Conservation (phyloP, 2,113 vertebrate species). For the Gobius niger region DNA sequence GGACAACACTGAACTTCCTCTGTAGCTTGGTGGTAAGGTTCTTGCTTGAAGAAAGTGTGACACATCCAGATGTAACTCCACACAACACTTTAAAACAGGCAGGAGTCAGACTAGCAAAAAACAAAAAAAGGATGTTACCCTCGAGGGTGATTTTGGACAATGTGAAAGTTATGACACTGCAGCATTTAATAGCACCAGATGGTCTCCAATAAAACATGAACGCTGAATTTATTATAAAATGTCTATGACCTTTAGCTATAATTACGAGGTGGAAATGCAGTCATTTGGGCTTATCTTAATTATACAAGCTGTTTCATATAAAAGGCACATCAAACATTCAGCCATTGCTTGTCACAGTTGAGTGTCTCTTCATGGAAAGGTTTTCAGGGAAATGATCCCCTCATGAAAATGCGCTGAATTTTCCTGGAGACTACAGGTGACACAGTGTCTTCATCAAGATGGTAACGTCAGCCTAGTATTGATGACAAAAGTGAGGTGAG, state of each 20-base stretch:
- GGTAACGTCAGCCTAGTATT: too few species aligned
- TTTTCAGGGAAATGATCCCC: slow-evolving; percentile 71
- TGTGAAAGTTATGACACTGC: not conserved
- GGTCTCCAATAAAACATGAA: slow-evolving; percentile 2
- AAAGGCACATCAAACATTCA: slow-evolving; percentile 25
- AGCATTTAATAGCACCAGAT: slow-evolving; percentile 5
- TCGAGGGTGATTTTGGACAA: not conserved
- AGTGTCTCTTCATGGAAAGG: slow-evolving; percentile 75
- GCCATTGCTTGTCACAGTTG: slow-evolving; percentile 19
- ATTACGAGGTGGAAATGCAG: not conserved
- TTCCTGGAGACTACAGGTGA: slow-evolving; percentile 64
- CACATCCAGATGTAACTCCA: too few species aligned
- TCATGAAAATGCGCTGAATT: slow-evolving; percentile 62
- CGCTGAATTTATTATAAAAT: slow-evolving; percentile 3
- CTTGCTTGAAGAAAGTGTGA: too few species aligned
- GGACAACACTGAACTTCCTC: not conserved
- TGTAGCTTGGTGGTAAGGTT: too few species aligned
- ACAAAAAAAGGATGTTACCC: not conserved
- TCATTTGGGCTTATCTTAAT: not conserved
- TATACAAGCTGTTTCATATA: not conserved
- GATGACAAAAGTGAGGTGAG: slow-evolving; percentile 71
- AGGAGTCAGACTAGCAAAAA: too few species aligned
- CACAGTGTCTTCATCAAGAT: too few species aligned
- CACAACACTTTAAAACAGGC: too few species aligned
- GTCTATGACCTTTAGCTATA: slow-evolving; percentile 1